phyloP scores from a whole-genome alignment of 2,888 invertebrate species.

The Imbricaverruca yamaguchii region DNA sequence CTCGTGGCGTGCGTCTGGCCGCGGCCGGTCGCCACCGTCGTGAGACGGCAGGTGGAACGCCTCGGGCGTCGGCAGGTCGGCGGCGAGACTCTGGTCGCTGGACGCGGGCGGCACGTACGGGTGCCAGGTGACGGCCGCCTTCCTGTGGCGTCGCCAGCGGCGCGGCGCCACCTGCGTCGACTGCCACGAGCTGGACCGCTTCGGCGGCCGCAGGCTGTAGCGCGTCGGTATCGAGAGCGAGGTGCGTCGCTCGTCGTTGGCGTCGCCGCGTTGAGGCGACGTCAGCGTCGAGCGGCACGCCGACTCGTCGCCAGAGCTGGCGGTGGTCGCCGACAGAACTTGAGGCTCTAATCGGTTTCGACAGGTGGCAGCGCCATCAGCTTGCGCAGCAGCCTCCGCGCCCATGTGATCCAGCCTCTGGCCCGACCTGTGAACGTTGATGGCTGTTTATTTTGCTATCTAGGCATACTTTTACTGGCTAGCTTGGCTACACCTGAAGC shows the following conservation, averaged over 20 bases:
- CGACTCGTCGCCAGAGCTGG: background rate
- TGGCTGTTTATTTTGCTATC: too few relatives aligned
- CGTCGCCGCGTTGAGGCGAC: background rate
- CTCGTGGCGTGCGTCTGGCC: background rate
- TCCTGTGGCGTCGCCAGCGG: conserved; percentile 22
- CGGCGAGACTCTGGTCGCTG: background rate
- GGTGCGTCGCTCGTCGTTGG: background rate
- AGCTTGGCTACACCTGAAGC: too few relatives aligned
- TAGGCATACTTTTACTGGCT: too few relatives aligned
- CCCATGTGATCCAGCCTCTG: background rate
- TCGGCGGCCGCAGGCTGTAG: background rate
- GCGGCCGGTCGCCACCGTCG: background rate
- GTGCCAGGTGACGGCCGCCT: conserved; percentile 32
- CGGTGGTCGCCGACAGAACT: background rate
- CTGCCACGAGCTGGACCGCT: background rate
- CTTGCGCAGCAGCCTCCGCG: conserved; percentile 5
- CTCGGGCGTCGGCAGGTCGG: background rate
- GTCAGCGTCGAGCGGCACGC: background rate
- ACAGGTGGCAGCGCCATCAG: background rate
- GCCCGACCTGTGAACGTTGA: background rate
- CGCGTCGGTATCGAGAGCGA: background rate
- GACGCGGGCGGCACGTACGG: conserved; percentile 29
- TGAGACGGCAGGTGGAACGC: background rate
- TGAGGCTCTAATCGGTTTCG: background rate
- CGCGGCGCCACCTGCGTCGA: background rate